Conservation (phyloP, 2,797 vertebrate species). For the Lepus oiostolus region DNA sequence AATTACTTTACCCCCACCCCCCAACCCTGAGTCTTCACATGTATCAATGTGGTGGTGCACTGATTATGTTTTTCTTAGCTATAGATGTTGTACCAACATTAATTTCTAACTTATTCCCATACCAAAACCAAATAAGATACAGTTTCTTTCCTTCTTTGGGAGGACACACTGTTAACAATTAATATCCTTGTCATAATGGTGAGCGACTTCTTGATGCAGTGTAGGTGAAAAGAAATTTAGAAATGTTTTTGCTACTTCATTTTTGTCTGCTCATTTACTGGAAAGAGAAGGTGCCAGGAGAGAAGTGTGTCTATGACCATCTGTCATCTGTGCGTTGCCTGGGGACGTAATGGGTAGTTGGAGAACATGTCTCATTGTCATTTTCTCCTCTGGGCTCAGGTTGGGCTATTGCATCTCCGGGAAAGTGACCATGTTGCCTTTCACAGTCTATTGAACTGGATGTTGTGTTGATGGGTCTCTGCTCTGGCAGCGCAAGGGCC, state of each 20-base stretch:
- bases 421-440: conserved; percentile 34
- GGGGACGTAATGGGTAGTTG: background rate
- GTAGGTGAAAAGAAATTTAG: conserved; percentile 17
- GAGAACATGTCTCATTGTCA: background rate
- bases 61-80: conserved; percentile 22
- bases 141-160: background rate
- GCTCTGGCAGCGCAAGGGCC: conserved; percentile 16
- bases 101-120: background rate
- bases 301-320: conserved; percentile 41
- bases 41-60: background rate
- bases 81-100: background rate
- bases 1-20: background rate
- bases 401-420: background rate
- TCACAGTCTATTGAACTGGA: background rate
- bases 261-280: conserved; percentile 51
- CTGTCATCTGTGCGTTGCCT: background rate
- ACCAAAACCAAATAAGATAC: background rate
- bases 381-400: background rate
- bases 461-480: background rate
- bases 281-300: conserved; percentile 42
- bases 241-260: conserved; percentile 7
- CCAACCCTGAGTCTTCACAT: background rate
- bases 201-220: conserved; percentile 32
- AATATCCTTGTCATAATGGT: background rate
- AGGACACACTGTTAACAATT: conserved; percentile 5